These are phyloP conservation scores for Numida meleagris DNA, from an alignment of 2,113 vertebrate genomes.

Conservation along the genomic window DNA sequence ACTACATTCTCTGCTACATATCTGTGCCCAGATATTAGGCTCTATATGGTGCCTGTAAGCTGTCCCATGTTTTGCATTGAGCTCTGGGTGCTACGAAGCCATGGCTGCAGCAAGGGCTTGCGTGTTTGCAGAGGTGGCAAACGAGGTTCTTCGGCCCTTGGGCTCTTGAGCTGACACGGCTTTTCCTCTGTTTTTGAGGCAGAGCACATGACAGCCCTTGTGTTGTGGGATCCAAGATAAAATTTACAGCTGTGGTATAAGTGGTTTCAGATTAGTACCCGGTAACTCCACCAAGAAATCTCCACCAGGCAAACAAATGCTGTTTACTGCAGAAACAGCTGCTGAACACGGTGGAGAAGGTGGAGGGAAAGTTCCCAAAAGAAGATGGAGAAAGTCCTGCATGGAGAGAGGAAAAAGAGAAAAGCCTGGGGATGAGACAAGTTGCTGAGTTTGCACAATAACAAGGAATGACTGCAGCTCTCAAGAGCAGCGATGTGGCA, in stretches of 20 bases:
- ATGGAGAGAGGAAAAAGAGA: background rate
- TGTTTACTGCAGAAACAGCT: background rate
- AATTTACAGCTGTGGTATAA: background rate
- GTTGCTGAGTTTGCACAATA: background rate
- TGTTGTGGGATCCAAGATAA: background rate
- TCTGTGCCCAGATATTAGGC: background rate
- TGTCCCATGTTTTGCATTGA: background rate
- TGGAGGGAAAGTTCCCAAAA: background rate
- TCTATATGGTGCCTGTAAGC: background rate
- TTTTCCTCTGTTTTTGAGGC: background rate
- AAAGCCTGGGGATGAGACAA: background rate
- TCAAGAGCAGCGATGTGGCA: background rate
- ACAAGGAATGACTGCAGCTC: background rate
- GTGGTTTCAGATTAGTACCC: background rate
- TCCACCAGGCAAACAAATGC: background rate
- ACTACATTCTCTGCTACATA: background rate
- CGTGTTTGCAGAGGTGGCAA: background rate
- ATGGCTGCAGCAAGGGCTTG: rapidly evolving
- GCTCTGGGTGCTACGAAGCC: background rate
- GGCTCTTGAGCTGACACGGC: background rate
- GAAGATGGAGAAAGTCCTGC: background rate
- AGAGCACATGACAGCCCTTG: background rate
- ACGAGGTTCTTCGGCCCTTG: background rate
- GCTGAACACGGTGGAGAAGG: background rate
- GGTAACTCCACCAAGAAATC: background rate